phyloP scores from a whole-genome alignment of 1,140 invertebrate species.

The Zaprionus ghesquierei region DNA sequence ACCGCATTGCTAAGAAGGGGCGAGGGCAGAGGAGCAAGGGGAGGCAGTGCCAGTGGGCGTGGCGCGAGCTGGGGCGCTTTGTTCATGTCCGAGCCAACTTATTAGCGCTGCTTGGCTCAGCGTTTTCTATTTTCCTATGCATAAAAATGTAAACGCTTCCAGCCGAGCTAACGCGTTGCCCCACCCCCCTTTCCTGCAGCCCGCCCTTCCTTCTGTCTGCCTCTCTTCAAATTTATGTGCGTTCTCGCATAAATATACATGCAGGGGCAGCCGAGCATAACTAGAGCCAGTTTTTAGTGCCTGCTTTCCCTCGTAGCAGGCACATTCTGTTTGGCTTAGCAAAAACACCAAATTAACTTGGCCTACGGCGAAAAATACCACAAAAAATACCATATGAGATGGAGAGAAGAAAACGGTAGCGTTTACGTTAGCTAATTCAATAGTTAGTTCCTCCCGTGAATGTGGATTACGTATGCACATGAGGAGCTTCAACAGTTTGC shows the following conservation, averaged over 20 bases:
- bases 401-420: not conserved
- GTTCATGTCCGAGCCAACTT: slow-evolving; percentile 59
- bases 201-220: not conserved
- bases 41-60: not conserved
- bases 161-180: slow-evolving; percentile 12
- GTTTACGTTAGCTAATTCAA: slow-evolving; percentile 24
- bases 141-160: slow-evolving; percentile 74
- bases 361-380: slow-evolving; percentile 9
- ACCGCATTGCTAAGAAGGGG: slow-evolving; percentile 3
- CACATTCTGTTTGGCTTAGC: slow-evolving; percentile 58
- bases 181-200: not conserved
- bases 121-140: slow-evolving; percentile 60
- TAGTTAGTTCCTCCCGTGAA: not conserved
- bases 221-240: slow-evolving; percentile 64
- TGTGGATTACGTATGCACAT: not conserved
- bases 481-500: not conserved
- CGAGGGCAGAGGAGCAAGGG: not conserved
- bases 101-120: slow-evolving; percentile 72
- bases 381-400: slow-evolving; percentile 5
- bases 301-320: too few species aligned
- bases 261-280: slow-evolving; percentile 44
- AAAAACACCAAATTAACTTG: slow-evolving; percentile 69
- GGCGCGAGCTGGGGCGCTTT: slow-evolving; percentile 43
- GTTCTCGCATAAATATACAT: slow-evolving; percentile 67
- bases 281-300: slow-evolving; percentile 63